Evolutionary conservation across 2,113 vertebrate species (phyloP).

Genomic region (Zapornia atra): DNA sequence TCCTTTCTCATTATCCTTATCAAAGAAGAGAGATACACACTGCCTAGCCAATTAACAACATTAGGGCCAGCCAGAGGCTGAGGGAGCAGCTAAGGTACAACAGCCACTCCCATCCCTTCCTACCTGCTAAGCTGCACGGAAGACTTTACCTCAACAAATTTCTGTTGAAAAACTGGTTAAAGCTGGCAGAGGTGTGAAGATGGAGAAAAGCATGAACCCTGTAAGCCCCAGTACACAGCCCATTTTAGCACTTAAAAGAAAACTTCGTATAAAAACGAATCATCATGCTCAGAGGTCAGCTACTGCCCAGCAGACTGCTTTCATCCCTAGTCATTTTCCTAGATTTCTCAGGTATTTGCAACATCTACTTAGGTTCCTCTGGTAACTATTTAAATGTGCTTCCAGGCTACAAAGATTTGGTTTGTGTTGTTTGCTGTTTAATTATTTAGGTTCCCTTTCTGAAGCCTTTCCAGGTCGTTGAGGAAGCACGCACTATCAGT

Average conservation of each 20-base stretch:
- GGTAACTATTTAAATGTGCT: background rate
- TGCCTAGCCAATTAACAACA: background rate
- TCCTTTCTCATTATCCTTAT: slow-evolving; percentile 28
- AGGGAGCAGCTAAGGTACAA: background rate
- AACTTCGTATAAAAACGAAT: background rate
- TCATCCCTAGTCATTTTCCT: background rate
- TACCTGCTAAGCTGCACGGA: background rate
- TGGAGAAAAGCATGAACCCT: background rate
- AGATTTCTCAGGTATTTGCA: background rate
- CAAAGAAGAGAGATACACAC: background rate
- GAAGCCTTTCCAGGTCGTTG: background rate
- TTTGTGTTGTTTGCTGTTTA: background rate
- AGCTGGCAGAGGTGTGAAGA: background rate
- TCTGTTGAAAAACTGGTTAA: background rate
- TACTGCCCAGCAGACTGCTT: background rate
- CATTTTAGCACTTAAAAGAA: background rate
- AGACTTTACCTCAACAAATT: background rate
- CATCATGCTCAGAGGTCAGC: background rate
- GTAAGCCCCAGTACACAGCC: background rate
- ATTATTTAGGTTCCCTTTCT: background rate
- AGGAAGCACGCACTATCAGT: background rate
- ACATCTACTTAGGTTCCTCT: background rate
- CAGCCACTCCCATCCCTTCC: accelerated
- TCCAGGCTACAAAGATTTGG: background rate
- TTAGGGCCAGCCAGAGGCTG: background rate